phyloP scores from a whole-genome alignment of 2,113 vertebrate genomes.

The Prionailurus bengalensis region DNA sequence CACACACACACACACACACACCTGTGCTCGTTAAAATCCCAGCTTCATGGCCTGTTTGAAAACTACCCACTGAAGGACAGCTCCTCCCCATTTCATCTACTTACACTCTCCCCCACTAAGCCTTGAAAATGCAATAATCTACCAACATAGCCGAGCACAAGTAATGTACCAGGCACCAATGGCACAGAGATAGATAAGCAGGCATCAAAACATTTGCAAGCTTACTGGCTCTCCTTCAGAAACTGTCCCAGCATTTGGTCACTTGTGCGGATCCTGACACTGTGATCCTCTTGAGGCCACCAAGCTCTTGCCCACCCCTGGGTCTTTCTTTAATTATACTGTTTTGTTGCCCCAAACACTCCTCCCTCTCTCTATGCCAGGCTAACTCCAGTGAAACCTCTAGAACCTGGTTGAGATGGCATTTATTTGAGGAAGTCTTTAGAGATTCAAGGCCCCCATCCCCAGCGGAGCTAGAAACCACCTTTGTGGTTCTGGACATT shows the following conservation, averaged over 20 bases:
- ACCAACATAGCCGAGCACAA: not conserved
- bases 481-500: not conserved
- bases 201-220: too few species aligned
- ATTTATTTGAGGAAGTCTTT: not conserved
- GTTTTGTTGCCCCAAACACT: not conserved
- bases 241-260: not conserved
- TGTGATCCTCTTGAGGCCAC: not conserved
- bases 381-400: not conserved
- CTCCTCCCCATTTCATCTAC: not conserved
- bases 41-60: not conserved
- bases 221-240: not conserved
- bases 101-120: not conserved
- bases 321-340: not conserved
- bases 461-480: accelerated
- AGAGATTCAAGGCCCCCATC: not conserved
- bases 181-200: not conserved
- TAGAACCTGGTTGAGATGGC: not conserved
- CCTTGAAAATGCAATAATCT: not conserved
- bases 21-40: not conserved
- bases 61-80: not conserved
- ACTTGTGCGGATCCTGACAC: not conserved
- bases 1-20: accelerated
- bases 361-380: not conserved
- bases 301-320: not conserved
- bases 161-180: not conserved